Evolutionary conservation across 2,797 vertebrate species (phyloP).

Genomic region (Sus cebifrons): DNA sequence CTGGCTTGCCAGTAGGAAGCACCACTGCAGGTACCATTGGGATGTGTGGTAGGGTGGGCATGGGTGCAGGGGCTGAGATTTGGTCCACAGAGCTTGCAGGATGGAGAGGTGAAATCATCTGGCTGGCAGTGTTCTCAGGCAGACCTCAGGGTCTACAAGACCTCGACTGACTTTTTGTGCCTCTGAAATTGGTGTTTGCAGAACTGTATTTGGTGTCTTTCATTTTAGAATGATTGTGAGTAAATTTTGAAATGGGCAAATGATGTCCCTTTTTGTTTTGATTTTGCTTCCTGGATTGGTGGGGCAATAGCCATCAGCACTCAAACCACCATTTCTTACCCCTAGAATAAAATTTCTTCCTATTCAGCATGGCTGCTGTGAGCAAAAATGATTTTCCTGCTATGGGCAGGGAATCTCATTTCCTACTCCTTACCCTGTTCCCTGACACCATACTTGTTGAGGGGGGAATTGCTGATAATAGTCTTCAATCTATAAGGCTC

Average conservation of each 20-base stretch:
- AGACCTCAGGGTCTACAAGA: neutral
- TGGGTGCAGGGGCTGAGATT: neutral
- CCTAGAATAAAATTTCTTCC: slow-evolving; percentile 16
- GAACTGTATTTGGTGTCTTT: slow-evolving; percentile 41
- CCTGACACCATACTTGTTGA: neutral
- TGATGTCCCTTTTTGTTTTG: neutral
- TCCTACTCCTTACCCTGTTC: neutral
- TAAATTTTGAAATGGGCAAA: slow-evolving; percentile 59
- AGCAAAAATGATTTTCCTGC: slow-evolving; percentile 47
- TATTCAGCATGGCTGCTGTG: neutral
- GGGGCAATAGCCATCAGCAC: neutral
- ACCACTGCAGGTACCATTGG: slow-evolving; percentile 96
- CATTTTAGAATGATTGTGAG: neutral
- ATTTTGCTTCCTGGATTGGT: slow-evolving; percentile 18
- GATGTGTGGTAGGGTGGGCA: neutral
- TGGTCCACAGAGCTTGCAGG: neutral
- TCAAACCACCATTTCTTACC: slow-evolving; percentile 42
- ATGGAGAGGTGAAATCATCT: neutral
- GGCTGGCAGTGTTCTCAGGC: neutral
- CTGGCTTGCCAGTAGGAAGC: slow-evolving; percentile 97
- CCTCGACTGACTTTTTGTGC: neutral
- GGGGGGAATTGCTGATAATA: neutral
- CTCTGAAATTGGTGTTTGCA: slow-evolving; percentile 54
- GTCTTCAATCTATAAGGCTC: neutral
- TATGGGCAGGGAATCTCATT: slow-evolving; percentile 52